These are phyloP conservation scores for Stenodema calcarata DNA, from an alignment of 2,888 invertebrate genomes.

Conservation along the genomic window DNA sequence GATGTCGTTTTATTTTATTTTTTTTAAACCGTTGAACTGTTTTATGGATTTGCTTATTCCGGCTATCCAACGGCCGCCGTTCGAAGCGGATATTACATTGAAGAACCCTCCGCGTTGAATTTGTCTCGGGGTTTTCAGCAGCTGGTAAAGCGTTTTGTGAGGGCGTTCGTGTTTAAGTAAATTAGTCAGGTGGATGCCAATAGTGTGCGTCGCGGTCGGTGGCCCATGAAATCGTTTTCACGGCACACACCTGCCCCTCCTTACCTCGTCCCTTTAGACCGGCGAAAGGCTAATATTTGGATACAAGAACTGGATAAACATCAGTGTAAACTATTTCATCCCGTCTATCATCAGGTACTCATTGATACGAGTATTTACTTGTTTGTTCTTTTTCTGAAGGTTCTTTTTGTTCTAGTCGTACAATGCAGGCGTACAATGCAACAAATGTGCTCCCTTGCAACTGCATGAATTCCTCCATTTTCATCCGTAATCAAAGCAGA, in stretches of 20 bases:
- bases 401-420: too few species aligned
- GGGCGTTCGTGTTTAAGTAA: conserved; percentile 42
- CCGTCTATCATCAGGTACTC: neutral
- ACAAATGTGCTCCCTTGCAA: too few species aligned
- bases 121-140: neutral
- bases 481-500: too few species aligned
- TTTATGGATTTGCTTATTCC: neutral
- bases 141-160: neutral
- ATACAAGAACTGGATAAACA: neutral
- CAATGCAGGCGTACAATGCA: too few species aligned
- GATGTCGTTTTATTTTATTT: too few species aligned
- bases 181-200: conserved; percentile 46
- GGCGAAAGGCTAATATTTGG: neutral
- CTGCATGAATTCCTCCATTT: too few species aligned
- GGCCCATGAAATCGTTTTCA: conserved; percentile 46
- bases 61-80: neutral
- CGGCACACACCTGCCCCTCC: conserved; percentile 19
- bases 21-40: neutral
- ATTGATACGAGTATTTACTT: too few species aligned
- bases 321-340: neutral
- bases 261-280: neutral
- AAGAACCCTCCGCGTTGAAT: neutral
- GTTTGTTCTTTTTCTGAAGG: too few species aligned
- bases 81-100: neutral
- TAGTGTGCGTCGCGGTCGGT: conserved; percentile 37